These are phyloP conservation scores for Oscheius sp. DNA, from an alignment of 2,888 invertebrate species.

Conservation along the genomic window DNA sequence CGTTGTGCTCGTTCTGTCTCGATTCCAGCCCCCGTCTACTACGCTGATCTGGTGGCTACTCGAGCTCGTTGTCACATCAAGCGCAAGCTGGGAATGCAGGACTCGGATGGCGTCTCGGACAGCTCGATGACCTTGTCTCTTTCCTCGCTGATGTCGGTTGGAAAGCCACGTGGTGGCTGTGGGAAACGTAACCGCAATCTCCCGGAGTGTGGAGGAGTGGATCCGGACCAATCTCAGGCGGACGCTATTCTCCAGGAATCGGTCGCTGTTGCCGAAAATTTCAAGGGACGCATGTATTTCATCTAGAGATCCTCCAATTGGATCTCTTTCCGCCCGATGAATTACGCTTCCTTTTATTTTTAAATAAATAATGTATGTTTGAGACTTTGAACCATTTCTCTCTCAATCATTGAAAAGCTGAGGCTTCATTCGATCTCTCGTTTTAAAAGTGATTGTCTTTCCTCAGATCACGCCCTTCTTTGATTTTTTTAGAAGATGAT, in stretches of 20 bases:
- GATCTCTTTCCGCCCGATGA: neutral
- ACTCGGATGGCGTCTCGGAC: constrained; percentile 38
- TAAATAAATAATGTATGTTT: no score
- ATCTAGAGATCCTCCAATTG: constrained; percentile 31
- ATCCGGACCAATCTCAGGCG: constrained; percentile 33
- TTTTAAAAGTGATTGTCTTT: no score
- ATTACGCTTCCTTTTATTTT: constrained; percentile 22
- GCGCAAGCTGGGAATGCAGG: constrained; percentile 55
- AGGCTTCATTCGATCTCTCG: no score
- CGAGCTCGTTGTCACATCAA: constrained; percentile 66
- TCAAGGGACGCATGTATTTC: constrained; percentile 64
- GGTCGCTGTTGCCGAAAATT: constrained; percentile 56
- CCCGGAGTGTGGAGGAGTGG: constrained; percentile 2
- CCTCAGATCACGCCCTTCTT: no score
- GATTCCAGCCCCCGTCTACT: constrained; percentile 65
- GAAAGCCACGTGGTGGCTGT: constrained; percentile 20
- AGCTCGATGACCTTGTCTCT: constrained; percentile 38
- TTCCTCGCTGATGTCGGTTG: constrained; percentile 42
- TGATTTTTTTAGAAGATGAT: no score
- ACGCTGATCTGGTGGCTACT: constrained; percentile 65
- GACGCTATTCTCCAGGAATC: constrained; percentile 58
- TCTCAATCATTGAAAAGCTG: no score
- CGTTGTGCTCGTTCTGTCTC: constrained; percentile 64
- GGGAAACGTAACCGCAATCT: constrained; percentile 15
- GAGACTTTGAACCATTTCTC: no score